Evolutionary conservation across 2,797 vertebrate species (phyloP), one percentile per base, ranked within the genome.

Genomic region (Orestias chungarensis): DNA sequence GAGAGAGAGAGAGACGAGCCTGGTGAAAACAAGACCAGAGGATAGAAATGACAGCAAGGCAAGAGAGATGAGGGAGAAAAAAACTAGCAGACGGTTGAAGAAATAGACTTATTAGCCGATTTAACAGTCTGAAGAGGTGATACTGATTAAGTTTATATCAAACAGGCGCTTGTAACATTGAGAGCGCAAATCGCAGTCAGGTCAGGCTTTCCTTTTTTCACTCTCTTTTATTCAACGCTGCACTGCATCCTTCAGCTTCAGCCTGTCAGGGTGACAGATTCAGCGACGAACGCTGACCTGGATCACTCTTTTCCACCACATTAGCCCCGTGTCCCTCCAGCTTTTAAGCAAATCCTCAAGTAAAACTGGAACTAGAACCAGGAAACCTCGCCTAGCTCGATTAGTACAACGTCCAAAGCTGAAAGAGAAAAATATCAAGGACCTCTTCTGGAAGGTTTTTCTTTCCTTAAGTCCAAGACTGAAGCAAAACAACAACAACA

Each of bases 221-320:
- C 86, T 78, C 78, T 82, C 74, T 82, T 89, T 87, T 89, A 92
- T 90, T 91, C 87, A 79, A 77, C 62, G 8, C 61, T 11, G 38
- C 79, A 69, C 77, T 72, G 83, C 77, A 83, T 90, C 84, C 79
- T 85, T 75, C 86, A 92, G 84, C 74, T 25, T 68, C 82, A 44
- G 78, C 88, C 86, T 81, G 82, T 90, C 88, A 89, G 59, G 75
- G 87, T 91, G 91, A 94, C 92, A 92, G 92, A 94, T 91, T 92
- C 88, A 91, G 82, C 91, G 89, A 90, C 87, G 27, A 86, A 82
- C 89, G 76, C 87, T 93, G 93, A 93, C 93, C 92, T 92, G 93
- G 93, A 95, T 93, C 93, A 92, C 90, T 93, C 89, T 91, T 94
- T 93, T 92, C 91, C 91, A 90, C 86, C 89, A 91, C 92, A 93